A percentile compares a stretch with the other conserved stretches of the same genome.
Evolutionary conservation across 2,113 vertebrate genomes (phyloP).

Genomic region (Takifugu flavidus): DNA sequence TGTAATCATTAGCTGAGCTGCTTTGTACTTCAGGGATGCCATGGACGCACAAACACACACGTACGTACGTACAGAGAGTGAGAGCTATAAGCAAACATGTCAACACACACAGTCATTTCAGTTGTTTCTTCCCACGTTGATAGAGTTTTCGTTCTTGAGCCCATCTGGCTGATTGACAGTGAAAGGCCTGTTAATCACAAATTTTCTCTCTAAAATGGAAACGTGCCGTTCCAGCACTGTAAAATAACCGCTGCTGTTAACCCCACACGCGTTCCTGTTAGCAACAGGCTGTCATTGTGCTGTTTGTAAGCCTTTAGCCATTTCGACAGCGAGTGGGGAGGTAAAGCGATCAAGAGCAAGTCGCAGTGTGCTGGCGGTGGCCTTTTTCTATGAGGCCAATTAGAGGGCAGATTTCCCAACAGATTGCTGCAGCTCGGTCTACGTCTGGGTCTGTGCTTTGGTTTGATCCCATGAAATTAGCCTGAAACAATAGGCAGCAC

Average conservation of each 20-base stretch:
- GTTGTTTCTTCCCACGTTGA: not conserved
- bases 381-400: constrained; percentile 54
- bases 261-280: constrained; percentile 5
- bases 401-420: constrained; percentile 62
- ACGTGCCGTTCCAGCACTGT: constrained; percentile 20
- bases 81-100: not conserved
- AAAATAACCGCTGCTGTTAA: constrained; percentile 17
- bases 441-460: constrained; percentile 57
- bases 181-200: constrained; percentile 4
- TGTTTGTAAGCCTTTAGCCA: constrained; percentile 36
- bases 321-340: constrained; percentile 15
- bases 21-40: constrained; percentile 11
- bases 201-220: constrained; percentile 16
- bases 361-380: constrained; percentile 20
- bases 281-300: constrained; percentile 7
- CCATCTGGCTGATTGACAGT: constrained; percentile 26
- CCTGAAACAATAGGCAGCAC: constrained; percentile 55
- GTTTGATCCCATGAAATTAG: constrained; percentile 68
- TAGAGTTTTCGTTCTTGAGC: constrained; percentile 9
- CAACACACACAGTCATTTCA: constrained; percentile 17
- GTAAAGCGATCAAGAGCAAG: constrained; percentile 38
- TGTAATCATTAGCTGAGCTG: constrained; percentile 16
- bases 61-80: not conserved
- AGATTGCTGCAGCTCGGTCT: constrained; percentile 56
- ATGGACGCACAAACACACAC: constrained; percentile 23